Conservation (phyloP, 2,888 invertebrate genomes). For the Chrysopilus asiliformis region DNA sequence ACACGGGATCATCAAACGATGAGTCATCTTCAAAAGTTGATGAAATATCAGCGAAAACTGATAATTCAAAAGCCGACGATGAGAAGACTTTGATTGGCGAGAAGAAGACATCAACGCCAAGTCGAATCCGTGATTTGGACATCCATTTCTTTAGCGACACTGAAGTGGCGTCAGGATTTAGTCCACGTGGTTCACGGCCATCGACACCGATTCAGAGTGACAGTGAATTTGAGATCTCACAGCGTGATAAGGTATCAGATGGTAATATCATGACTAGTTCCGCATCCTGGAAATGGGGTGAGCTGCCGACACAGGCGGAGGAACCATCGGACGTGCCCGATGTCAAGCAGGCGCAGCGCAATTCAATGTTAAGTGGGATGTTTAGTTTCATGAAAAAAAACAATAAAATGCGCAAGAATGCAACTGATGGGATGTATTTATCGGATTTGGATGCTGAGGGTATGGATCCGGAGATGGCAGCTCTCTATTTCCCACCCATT, state of each 20-base stretch:
- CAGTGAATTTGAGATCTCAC: conserved; percentile 72
- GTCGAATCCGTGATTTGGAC: conserved; percentile 44
- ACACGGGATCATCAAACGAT: conserved; percentile 25
- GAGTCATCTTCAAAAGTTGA: conserved; percentile 29
- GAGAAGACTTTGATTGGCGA: conserved; percentile 19
- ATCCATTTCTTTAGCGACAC: conserved; percentile 90
- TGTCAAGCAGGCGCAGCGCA: conserved; percentile 27
- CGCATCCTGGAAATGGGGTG: conserved; percentile 80
- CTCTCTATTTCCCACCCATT: conserved; percentile 64
- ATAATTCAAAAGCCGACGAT: conserved; percentile 17
- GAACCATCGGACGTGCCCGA: conserved; percentile 23
- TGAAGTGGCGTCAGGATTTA: conserved; percentile 55
- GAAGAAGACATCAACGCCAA: conserved; percentile 17
- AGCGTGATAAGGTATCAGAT: conserved; percentile 33
- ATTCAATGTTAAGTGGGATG: conserved; percentile 79
- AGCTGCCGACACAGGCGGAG: conserved; percentile 46
- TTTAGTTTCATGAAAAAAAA: conserved; percentile 83
- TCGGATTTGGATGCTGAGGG: conserved; percentile 81
- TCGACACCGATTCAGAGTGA: conserved; percentile 85
- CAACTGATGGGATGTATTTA: conserved; percentile 65
- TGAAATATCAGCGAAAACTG: conserved; percentile 9
- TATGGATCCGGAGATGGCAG: conserved; percentile 83
- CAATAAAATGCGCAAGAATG: conserved; percentile 44
- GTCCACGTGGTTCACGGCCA: conserved; percentile 47
- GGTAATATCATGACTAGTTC: conserved; percentile 24